These are phyloP conservation scores for Hyperoplus immaculatus DNA, from an alignment of 2,797 vertebrate genomes.

Conservation along the genomic window DNA sequence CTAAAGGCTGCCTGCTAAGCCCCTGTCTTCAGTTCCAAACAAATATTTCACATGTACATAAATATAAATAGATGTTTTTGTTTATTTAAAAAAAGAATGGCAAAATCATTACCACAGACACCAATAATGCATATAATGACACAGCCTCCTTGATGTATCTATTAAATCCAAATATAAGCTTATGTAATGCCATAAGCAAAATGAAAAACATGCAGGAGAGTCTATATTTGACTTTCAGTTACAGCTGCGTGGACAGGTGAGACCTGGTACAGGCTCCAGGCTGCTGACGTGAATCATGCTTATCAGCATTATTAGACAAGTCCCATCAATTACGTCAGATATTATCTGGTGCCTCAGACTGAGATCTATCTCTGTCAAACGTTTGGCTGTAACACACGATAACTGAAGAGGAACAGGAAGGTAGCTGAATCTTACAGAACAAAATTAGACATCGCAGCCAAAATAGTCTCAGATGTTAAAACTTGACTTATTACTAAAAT, in stretches of 20 bases:
- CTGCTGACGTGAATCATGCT: slow-evolving; percentile 37
- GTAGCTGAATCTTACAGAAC: background rate
- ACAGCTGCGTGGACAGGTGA: slow-evolving; percentile 37
- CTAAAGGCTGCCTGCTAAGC: slow-evolving; percentile 1
- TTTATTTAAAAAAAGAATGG: background rate
- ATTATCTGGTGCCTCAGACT: background rate
- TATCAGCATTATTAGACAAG: slow-evolving; percentile 51
- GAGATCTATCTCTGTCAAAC: slow-evolving; percentile 35
- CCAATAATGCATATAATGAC: background rate
- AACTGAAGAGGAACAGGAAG: background rate
- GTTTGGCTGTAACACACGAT: background rate
- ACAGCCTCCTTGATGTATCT: background rate
- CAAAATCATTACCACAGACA: background rate
- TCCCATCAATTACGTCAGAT: slow-evolving; percentile 26
- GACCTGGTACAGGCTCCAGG: slow-evolving; percentile 10
- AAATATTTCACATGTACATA: background rate
- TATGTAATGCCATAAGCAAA: slow-evolving; percentile 24
- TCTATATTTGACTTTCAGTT: background rate
- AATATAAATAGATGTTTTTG: background rate
- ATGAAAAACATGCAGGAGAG: slow-evolving; percentile 7
- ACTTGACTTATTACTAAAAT: background rate
- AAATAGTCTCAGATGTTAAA: background rate
- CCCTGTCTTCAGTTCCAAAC: background rate
- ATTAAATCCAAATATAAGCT: background rate
- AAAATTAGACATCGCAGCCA: background rate